These are phyloP conservation scores for Rhinichthys klamathensis DNA, from an alignment of 2,113 vertebrate species.

Conservation along the genomic window DNA sequence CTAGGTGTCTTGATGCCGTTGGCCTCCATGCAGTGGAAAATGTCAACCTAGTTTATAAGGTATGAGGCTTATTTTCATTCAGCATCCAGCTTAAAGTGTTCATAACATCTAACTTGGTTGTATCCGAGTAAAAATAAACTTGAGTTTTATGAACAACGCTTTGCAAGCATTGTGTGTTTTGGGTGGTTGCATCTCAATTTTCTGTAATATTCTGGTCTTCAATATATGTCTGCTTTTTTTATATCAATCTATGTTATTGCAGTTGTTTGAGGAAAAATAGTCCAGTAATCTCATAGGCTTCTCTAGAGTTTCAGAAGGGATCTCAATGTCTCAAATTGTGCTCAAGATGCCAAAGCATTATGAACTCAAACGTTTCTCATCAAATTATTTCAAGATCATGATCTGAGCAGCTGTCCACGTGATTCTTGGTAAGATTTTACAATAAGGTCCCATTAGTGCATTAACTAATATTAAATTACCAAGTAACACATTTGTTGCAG, in stretches of 20 bases:
- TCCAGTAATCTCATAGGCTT: background rate
- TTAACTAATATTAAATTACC: too few relatives aligned
- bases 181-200: too few relatives aligned
- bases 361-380: background rate
- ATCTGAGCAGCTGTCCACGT: background rate
- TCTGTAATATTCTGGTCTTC: too few relatives aligned
- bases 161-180: too few relatives aligned
- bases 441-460: too few relatives aligned
- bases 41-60: background rate
- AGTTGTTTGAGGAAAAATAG: background rate
- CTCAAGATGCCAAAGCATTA: background rate
- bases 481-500: too few relatives aligned
- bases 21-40: slow-evolving; percentile 6
- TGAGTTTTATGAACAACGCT: background rate
- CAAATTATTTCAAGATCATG: background rate
- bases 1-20: background rate
- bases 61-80: background rate
- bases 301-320: background rate
- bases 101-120: background rate
- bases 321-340: background rate
- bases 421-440: background rate
- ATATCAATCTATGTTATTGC: too few relatives aligned
- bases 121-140: background rate
- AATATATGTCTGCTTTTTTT: too few relatives aligned
- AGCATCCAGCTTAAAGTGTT: background rate